Base-by-base conservation (phyloP, 2,888 invertebrate species). In the Tipula unca region DNA sequence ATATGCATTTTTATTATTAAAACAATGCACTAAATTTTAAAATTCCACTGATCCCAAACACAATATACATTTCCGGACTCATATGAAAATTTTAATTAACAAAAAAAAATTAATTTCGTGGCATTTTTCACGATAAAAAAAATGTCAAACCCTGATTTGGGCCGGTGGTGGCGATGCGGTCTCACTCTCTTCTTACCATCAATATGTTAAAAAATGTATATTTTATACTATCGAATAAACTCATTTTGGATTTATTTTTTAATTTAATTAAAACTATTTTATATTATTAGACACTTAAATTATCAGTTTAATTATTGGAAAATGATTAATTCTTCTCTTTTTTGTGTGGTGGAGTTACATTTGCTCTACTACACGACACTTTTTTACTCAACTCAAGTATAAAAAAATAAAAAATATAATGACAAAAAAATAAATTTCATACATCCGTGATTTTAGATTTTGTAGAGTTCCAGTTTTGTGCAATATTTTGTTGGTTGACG, bases 191-290 rank as follows among this genome's bases (percentile, higher is more conserved):
- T 69, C 89, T 89, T 87, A 89, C 89, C 89, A 89, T 88, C 86
- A 89, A 87, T 85, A 88, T 85, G 82, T 87, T 86, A 86, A 89
- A 88, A 85, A 87, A 88, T 35, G 87, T 86, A 85, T 87, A 88
- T 87, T 89, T 89, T 87, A 87, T 88, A 86, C 88, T 88, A 87
- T 88, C 88, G 86, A 88, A 89, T 87, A 88, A 86, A 87, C 87
- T 87, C 89, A 89, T 89, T 86, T 88, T 88, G 69, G 86, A 39
- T 85, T 83, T 82, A 82, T 29, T 25, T 29, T 5, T 4, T 69
- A 69, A 69, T 69, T 25, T 25, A 69, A 69, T 69, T 69, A 25
- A 25, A 69, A 69, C 69, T 69, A 69, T 69, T 25, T 25, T 69
- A 69, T 25, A 25, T 69, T 69, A 69, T 69, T 17, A 6, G 32